These are phyloP conservation scores for Macropodus opercularis DNA, from an alignment of 2,797 vertebrate species.

Conservation along the genomic window DNA sequence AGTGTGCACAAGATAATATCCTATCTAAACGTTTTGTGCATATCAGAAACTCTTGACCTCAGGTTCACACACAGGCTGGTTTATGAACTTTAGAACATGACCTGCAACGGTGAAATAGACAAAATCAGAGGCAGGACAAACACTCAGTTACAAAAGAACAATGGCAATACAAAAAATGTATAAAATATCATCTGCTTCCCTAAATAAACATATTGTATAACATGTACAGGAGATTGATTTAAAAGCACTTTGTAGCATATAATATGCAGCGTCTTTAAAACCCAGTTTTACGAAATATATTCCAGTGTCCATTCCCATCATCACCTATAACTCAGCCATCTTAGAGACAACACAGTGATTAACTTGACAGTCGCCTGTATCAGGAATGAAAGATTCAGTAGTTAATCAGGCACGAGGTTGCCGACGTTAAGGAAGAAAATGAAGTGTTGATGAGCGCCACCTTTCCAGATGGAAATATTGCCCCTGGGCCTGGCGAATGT, in stretches of 20 bases:
- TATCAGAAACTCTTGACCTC: too few relatives aligned
- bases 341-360: slow-evolving; percentile 55
- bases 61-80: too few relatives aligned
- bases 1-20: too few relatives aligned
- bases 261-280: background rate
- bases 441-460: slow-evolving; percentile 56
- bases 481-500: slow-evolving; percentile 32
- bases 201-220: background rate
- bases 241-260: background rate
- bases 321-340: slow-evolving; percentile 38
- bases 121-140: too few relatives aligned
- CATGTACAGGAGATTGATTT: background rate
- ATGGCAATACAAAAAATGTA: too few relatives aligned
- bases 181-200: background rate
- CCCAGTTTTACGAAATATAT: slow-evolving; percentile 32
- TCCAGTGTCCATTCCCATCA: slow-evolving; percentile 23
- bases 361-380: slow-evolving; percentile 43
- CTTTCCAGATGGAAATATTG: slow-evolving; percentile 69
- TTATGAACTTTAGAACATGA: too few relatives aligned
- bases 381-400: slow-evolving; percentile 69
- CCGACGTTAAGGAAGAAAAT: slow-evolving; percentile 65
- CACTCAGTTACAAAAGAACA: too few relatives aligned
- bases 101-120: too few relatives aligned
- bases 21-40: too few relatives aligned
- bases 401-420: slow-evolving; percentile 69